These are phyloP conservation scores for Chrysopilus asiliformis DNA, from an alignment of 2,888 invertebrate species.

Conservation along the genomic window DNA sequence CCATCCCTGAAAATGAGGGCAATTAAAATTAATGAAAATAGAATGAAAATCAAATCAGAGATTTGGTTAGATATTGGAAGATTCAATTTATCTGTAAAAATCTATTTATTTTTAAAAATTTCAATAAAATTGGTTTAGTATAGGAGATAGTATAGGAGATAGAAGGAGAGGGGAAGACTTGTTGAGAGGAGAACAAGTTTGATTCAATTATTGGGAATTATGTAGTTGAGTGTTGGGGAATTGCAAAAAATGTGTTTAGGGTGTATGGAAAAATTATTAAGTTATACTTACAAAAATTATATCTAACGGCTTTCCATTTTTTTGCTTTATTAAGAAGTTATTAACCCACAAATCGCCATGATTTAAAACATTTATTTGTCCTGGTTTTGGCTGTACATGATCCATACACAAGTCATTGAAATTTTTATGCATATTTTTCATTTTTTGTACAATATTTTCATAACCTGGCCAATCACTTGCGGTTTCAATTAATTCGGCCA, in stretches of 20 bases:
- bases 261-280: no score
- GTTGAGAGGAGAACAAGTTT: no score
- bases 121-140: not conserved
- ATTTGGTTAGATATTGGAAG: no score
- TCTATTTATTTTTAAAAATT: not conserved
- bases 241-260: no score
- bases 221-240: no score
- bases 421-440: conserved; percentile 14
- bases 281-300: conserved; percentile 2
- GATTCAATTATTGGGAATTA: no score
- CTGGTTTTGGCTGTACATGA: not conserved
- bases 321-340: conserved; percentile 33
- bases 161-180: no score
- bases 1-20: no score
- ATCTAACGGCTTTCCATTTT: conserved; percentile 10
- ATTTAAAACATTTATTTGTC: conserved; percentile 25
- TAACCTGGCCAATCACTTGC: conserved; percentile 25
- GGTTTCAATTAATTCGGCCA: conserved; percentile 18
- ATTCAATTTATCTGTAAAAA: no score
- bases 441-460: conserved; percentile 25
- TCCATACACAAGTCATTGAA: not conserved
- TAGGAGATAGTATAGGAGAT: no score
- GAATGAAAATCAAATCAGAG: no score
- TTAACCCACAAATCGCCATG: conserved; percentile 35
- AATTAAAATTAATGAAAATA: no score